Conservation (phyloP, 2,113 vertebrate genomes). For the Holacanthus passer region DNA sequence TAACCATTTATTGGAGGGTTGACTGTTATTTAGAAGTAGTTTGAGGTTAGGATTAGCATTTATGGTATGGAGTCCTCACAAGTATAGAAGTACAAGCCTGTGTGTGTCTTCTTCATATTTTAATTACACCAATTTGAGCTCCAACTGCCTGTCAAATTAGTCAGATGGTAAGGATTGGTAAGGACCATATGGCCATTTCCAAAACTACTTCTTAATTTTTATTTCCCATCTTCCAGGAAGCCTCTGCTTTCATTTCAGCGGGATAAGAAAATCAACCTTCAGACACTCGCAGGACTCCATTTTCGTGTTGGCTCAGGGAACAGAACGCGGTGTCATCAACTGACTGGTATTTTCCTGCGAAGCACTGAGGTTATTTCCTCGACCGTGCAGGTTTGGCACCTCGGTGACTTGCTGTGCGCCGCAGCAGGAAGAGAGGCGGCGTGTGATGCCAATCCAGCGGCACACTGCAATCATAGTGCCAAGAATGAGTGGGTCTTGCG, state of each 20-base stretch:
- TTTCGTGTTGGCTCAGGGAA: neutral
- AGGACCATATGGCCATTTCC: neutral
- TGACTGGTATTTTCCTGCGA: neutral
- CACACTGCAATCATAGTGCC: neutral
- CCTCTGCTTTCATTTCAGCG: neutral
- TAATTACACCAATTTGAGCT: neutral
- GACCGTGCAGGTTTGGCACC: neutral
- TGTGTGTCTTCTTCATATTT: neutral
- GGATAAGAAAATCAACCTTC: neutral
- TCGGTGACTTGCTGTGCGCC: neutral
- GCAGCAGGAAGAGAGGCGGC: neutral
- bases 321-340: neutral
- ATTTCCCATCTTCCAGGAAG: neutral
- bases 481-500: neutral
- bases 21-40: neutral
- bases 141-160: neutral
- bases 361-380: neutral
- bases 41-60: neutral
- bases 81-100: neutral
- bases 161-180: constrained; percentile 1
- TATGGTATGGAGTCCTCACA: neutral
- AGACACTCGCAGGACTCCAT: neutral
- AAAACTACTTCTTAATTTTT: neutral
- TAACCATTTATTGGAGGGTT: neutral
- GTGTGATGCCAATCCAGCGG: neutral